phyloP scores from a whole-genome alignment of 2,888 invertebrate species.

The Ptychoptera albimana region DNA sequence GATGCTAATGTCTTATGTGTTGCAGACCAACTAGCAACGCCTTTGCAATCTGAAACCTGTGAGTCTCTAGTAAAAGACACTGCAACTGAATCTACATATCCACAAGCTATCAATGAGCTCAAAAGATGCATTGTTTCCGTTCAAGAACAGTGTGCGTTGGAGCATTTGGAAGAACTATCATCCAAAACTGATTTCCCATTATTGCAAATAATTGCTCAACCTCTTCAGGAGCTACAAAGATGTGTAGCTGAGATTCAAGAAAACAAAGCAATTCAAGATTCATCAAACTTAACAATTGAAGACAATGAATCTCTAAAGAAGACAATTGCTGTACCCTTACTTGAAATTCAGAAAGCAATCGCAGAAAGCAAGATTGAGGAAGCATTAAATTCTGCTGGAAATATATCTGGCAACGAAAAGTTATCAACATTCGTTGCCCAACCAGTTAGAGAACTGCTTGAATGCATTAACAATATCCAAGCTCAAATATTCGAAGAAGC shows the following conservation, averaged over 20 bases:
- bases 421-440: neutral
- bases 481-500: conserved; percentile 29
- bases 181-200: conserved; percentile 7
- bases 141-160: conserved; percentile 1
- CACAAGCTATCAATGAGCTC: neutral
- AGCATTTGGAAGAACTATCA: conserved; percentile 6
- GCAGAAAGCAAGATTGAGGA: conserved; percentile 5
- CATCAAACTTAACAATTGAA: neutral
- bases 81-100: neutral
- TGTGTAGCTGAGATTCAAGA: conserved; percentile 23
- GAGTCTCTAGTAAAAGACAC: neutral
- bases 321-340: conserved; percentile 7
- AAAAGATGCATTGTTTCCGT: neutral
- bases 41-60: neutral
- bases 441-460: conserved; percentile 15
- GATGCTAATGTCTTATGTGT: conserved; percentile 5
- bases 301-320: conserved; percentile 5
- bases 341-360: conserved; percentile 8
- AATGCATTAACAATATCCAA: conserved; percentile 22
- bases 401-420: neutral
- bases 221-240: conserved; percentile 21
- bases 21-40: neutral
- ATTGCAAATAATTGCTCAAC: conserved; percentile 18
- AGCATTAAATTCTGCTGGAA: neutral
- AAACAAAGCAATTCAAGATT: conserved; percentile 1